Base-by-base conservation (phyloP, 2,797 vertebrate species). In the Sebastes ruberrimus region DNA sequence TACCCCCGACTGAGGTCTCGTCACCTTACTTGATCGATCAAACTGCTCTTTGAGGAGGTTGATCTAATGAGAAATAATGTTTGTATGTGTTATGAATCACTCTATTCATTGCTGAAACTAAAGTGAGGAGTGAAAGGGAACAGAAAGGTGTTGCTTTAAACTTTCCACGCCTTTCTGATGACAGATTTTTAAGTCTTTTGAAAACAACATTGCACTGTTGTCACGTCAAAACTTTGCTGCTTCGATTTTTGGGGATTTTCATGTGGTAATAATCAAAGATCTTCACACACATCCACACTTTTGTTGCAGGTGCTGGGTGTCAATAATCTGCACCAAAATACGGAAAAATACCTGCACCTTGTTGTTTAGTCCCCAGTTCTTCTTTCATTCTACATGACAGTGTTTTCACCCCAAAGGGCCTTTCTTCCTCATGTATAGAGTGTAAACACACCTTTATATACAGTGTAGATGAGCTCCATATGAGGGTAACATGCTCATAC, bases 31-130 rank as follows among this genome's bases (percentile, higher is more conserved):
- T 61, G 27, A 60, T 71, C 28, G 13, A 22, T 76, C 28, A 35
- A 55, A 57, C 18, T 2, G 6, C 56, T 80, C 56, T 67, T 67
- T 68, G 68, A 78, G 33, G 35, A 53, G 32, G 59, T 57, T 60
- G n/a, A 74, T 35, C 4, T 14, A 7, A 52, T 22, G 10, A 10
- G 3, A 30, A 11, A 13, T 52, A 14, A 11, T 18, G 8, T 27
- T 56, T 75, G 16, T 61, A 38, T 61, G 27, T 30, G 4, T 57
- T 38, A 53, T 76, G 61, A 81, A 74, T 85, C 49, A 10, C 11
- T 74, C 46, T 42, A 71, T 74, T 62, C 23, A 63, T 11, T 14
- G 2, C 14, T 8, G 2, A 62, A 66, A 22, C 10, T 6, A 30
- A 33, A 73, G 1, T 11, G 27, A 64, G 30, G 22, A 30, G 2